phyloP scores from a whole-genome alignment of 2,797 vertebrate species.

The Eutrigla gurnardus region DNA sequence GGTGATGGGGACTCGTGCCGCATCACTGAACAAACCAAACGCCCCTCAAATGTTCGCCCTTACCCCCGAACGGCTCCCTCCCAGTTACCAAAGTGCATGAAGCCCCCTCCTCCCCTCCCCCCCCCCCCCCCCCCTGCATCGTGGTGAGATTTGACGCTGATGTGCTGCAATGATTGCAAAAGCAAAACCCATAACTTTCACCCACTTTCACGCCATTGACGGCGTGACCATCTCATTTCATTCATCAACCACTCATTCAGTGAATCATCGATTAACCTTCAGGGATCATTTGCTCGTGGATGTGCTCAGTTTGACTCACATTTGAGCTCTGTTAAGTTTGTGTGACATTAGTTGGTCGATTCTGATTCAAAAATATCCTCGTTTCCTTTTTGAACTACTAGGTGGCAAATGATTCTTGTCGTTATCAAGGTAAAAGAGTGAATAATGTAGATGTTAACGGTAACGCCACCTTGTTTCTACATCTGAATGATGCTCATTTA shows the following conservation, averaged over 20 bases:
- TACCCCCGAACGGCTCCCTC: conserved; percentile 43
- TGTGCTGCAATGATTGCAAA: conserved; percentile 84
- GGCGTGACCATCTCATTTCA: conserved; percentile 68
- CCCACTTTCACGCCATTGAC: conserved; percentile 38
- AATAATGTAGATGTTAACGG: conserved; percentile 30
- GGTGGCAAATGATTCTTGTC: conserved; percentile 70
- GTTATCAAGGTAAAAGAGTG: conserved; percentile 64
- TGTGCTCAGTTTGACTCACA: conserved; percentile 25
- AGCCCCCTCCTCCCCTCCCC: conserved; percentile 30
- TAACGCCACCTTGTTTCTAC: conserved; percentile 27
- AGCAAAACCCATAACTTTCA: conserved; percentile 72
- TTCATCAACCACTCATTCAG: conserved; percentile 61
- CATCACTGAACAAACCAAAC: conserved; percentile 60
- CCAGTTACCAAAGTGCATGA: conserved; percentile 79
- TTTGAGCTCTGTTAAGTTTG: conserved; percentile 1
- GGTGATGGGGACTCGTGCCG: conserved; percentile 38
- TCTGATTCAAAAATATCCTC: conserved; percentile 40
- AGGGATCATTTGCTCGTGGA: conserved; percentile 58
- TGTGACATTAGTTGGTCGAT: conserved; percentile 27
- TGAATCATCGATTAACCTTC: conserved; percentile 69
- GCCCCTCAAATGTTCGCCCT: conserved; percentile 61
- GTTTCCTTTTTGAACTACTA: conserved; percentile 65
- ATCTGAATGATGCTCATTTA: conserved; percentile 21
- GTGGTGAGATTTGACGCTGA: conserved; percentile 74
- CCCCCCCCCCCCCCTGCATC: conserved; percentile 64